These are phyloP conservation scores for Stratiomys singularior DNA, from an alignment of 2,888 invertebrate genomes.

Conservation along the genomic window DNA sequence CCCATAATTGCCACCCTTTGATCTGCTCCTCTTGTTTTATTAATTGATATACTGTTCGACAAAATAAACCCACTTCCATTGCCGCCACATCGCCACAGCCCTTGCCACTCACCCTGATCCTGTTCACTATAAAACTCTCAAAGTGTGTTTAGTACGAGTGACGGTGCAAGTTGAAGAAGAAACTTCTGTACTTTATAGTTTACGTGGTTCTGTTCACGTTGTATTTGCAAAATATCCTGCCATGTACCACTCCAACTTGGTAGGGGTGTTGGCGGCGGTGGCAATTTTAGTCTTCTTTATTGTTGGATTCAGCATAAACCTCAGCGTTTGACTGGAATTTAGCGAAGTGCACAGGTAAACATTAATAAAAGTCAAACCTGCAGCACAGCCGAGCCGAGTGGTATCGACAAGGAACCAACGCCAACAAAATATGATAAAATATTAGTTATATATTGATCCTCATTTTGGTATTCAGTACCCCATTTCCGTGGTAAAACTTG, in stretches of 20 bases:
- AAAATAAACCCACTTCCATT: conserved; percentile 26
- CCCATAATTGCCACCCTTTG: conserved; percentile 19
- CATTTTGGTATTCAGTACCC: neutral
- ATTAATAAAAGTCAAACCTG: conserved; percentile 35
- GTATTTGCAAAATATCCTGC: conserved; percentile 24
- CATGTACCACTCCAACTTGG: too few relatives aligned
- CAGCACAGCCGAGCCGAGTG: neutral
- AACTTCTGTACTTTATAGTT: conserved; percentile 17
- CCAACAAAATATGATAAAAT: neutral
- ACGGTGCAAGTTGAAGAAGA: conserved; percentile 8
- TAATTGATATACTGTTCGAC: conserved; percentile 38
- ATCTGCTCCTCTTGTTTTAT: neutral
- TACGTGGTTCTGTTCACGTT: neutral
- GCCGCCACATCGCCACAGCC: neutral
- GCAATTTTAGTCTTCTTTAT: too few relatives aligned
- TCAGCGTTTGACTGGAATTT: conserved; percentile 23
- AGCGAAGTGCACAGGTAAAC: conserved; percentile 33
- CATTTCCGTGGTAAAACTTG: neutral
- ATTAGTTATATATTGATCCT: neutral
- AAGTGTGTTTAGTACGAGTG: neutral
- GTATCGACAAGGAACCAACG: neutral
- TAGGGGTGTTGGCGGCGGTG: too few relatives aligned
- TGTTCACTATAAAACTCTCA: neutral
- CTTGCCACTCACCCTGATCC: neutral
- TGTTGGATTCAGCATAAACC: neutral